phyloP scores from a whole-genome alignment of 2,888 invertebrate genomes.

The Myathropa florea region DNA sequence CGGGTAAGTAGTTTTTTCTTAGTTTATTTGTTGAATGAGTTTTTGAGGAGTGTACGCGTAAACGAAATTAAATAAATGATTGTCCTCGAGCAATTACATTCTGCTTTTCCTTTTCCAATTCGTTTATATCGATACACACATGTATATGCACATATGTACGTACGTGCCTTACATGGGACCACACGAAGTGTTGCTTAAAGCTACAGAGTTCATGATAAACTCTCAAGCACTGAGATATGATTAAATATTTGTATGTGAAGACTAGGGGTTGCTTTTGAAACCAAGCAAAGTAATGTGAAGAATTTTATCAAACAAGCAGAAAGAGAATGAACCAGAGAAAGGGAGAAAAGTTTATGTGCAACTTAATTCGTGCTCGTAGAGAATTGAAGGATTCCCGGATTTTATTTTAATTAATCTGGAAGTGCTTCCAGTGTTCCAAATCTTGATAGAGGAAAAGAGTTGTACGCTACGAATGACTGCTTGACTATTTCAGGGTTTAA shows the following conservation, averaged over 20 bases:
- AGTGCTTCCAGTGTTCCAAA: neutral
- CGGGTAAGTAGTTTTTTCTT: neutral
- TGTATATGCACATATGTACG: neutral
- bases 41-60: constrained; percentile 42
- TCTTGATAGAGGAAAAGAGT: too few species aligned
- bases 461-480: too few species aligned
- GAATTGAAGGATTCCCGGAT: constrained; percentile 6
- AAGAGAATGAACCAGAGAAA: neutral
- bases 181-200: neutral
- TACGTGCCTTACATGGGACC: neutral
- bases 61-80: constrained; percentile 58
- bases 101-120: constrained; percentile 8
- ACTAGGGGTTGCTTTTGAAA: neutral
- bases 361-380: constrained; percentile 13
- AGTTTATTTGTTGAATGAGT: constrained; percentile 43
- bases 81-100: constrained; percentile 50
- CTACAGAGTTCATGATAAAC: constrained; percentile 14
- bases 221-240: constrained; percentile 22
- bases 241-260: constrained; percentile 9
- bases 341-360: neutral
- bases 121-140: neutral
- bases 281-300: neutral
- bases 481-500: neutral
- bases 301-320: constrained; percentile 5
- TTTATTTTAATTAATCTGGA: constrained; percentile 40